A percentile compares a stretch with the other conserved stretches of the same genome.
Conservation (phyloP, 1,140 invertebrate genomes). For the Drosophila subpulchrella region DNA sequence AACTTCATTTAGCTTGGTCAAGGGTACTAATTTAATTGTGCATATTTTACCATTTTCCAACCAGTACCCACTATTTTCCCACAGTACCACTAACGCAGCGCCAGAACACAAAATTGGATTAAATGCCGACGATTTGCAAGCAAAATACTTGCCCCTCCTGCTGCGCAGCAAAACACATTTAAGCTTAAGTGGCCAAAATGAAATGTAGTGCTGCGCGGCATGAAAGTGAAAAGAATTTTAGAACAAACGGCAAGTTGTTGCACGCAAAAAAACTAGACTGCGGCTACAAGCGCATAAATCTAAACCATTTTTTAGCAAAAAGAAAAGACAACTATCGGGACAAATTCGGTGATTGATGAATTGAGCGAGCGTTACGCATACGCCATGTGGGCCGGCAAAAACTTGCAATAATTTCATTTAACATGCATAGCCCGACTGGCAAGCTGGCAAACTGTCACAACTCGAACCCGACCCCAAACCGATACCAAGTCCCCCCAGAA, state of each 20-base stretch:
- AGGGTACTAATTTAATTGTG: neutral
- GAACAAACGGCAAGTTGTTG: constrained; percentile 22
- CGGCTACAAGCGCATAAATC: constrained; percentile 61
- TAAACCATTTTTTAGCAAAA: constrained; percentile 50
- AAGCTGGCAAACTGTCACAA: constrained; percentile 24
- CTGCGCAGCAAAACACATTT: constrained; percentile 31
- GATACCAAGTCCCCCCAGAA: constrained; percentile 18
- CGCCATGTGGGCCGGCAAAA: constrained; percentile 59
- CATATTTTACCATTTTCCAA: neutral
- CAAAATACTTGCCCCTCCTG: constrained; percentile 15
- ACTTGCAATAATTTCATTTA: constrained; percentile 78
- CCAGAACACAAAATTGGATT: constrained; percentile 42
- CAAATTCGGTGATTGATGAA: constrained; percentile 69
- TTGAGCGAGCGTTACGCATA: constrained; percentile 63
- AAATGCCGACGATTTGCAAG: constrained; percentile 47
- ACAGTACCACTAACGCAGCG: constrained; percentile 5
- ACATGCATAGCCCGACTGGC: constrained; percentile 68
- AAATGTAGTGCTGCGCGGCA: constrained; percentile 18
- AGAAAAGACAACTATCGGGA: constrained; percentile 40
- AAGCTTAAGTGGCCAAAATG: constrained; percentile 50
- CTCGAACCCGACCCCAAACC: constrained; percentile 2
- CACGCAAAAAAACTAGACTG: constrained; percentile 11
- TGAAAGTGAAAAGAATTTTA: constrained; percentile 24
- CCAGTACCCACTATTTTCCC: neutral
- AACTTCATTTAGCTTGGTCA: neutral